Base-by-base conservation (phyloP, 2,113 vertebrate species). In the Prionailurus bengalensis region DNA sequence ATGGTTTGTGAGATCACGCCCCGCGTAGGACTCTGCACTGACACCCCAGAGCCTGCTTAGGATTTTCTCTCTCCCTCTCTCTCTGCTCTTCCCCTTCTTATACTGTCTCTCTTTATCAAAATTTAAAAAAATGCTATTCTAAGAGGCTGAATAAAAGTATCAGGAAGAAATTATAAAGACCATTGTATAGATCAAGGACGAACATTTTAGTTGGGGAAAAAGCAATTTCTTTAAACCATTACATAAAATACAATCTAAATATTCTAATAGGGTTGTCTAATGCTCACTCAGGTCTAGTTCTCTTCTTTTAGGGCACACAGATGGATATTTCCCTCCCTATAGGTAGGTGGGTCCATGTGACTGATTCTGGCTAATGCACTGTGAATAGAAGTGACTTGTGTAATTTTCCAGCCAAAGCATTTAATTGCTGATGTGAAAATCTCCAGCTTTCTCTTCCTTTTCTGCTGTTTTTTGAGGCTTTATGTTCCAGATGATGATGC, bases 191-290 rank as follows among this genome's bases (percentile, higher is more conserved):
- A 85, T 89, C 6, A 42, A 84, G 33, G 51, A 91, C 76, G 29
- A 66, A 66, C 0, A 53, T 70, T 92, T 95, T 88, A 79, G 61
- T 65, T 31, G 36, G 53, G 11, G 8, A 83, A 83, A 45, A 80
- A 79, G 55, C 1, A 45, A 85, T 95, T 78, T 82, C 31, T 80
- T 11, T 84, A 79, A 84, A n/a, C 36, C 45, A 1, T 88, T 25
- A 74, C 21, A 80, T 89, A 74, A 89, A 91, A 91, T 94, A 16
- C 33, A 68, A 84, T 12, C 23, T 84, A 93, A 65, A 91, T 27
- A 87, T 83, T 70, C 33, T 55, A 23, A 25, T 70, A 82, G 55
- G 31, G 16, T 71, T 78, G 12, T 84, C 65, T 74, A n/a, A 17
- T 58, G 25, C 27, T 71, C 25, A 88, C 8, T 2, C 10, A 42